These are phyloP conservation scores for Cryptocheilus praepositus DNA, from an alignment of 2,888 invertebrate species.

Conservation along the genomic window DNA sequence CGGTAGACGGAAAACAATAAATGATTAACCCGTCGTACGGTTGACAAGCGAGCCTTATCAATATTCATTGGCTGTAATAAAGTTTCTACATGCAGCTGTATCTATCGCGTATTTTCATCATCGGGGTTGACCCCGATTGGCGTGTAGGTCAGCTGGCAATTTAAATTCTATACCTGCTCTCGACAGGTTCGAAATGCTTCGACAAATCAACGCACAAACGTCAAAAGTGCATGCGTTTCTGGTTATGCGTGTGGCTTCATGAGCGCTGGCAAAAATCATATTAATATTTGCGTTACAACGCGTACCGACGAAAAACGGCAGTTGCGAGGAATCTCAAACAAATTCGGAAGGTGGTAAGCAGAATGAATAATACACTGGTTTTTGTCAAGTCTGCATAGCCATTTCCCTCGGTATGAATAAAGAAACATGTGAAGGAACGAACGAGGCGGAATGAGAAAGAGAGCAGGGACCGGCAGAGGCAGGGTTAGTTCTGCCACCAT, in stretches of 20 bases:
- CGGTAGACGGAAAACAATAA: slow-evolving; percentile 33
- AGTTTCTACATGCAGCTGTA: background rate
- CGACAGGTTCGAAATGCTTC: too few species aligned
- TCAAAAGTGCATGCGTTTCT: too few species aligned
- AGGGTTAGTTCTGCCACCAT: slow-evolving; percentile 39
- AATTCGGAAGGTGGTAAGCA: slow-evolving; percentile 50
- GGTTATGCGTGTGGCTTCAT: too few species aligned
- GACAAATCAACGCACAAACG: too few species aligned
- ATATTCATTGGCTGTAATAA: slow-evolving; percentile 15
- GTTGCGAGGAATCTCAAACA: slow-evolving; percentile 25
- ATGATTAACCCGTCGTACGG: slow-evolving; percentile 51
- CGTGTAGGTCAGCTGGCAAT: too few species aligned
- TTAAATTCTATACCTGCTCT: too few species aligned
- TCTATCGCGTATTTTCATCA: too few species aligned
- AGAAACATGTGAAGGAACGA: slow-evolving; percentile 28
- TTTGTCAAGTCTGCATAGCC: slow-evolving; percentile 10
- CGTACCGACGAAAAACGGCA: too few species aligned
- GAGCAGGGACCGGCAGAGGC: background rate
- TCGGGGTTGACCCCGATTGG: too few species aligned
- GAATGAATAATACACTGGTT: slow-evolving; percentile 48
- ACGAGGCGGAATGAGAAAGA: background rate
- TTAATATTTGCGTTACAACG: too few species aligned
- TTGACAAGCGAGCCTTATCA: slow-evolving; percentile 14
- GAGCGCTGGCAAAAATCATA: too few species aligned
- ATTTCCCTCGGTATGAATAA: slow-evolving; percentile 17